phyloP scores from a whole-genome alignment of 2,888 invertebrate species.

The Andrena flavipes region DNA sequence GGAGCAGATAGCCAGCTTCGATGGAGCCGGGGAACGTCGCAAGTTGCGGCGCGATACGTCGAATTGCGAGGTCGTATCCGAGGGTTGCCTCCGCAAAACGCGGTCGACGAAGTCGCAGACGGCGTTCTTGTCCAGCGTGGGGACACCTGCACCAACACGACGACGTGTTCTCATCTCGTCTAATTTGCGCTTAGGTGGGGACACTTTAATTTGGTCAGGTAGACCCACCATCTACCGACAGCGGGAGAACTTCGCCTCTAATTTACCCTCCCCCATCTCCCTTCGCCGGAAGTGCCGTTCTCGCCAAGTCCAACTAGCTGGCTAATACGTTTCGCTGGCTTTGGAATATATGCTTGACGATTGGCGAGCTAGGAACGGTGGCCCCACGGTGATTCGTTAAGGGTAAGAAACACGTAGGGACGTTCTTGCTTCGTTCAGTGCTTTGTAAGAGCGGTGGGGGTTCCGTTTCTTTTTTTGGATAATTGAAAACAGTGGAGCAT shows the following conservation, averaged over 20 bases:
- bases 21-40: constrained; percentile 17
- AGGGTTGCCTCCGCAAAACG: constrained; percentile 24
- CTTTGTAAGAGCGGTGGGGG: no score
- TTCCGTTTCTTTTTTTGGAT: no score
- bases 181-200: constrained; percentile 66
- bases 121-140: constrained; percentile 51
- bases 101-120: constrained; percentile 30
- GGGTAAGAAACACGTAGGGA: background rate
- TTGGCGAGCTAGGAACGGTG: background rate
- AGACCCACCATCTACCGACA: constrained; percentile 48
- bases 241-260: constrained; percentile 65
- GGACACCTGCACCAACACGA: constrained; percentile 48
- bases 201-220: constrained; percentile 72
- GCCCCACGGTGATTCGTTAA: background rate
- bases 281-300: constrained; percentile 58
- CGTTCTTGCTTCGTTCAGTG: no score
- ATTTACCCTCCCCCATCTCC: constrained; percentile 59
- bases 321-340: constrained; percentile 54
- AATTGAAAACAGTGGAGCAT: no score
- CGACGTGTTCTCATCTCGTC: constrained; percentile 65
- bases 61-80: constrained; percentile 18
- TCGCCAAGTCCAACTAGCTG: constrained; percentile 55
- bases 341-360: constrained; percentile 20
- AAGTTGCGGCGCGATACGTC: constrained; percentile 19
- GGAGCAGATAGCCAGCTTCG: background rate